phyloP scores from a whole-genome alignment of 1,140 invertebrate species.

The Cyrtorhinus lividipennis region DNA sequence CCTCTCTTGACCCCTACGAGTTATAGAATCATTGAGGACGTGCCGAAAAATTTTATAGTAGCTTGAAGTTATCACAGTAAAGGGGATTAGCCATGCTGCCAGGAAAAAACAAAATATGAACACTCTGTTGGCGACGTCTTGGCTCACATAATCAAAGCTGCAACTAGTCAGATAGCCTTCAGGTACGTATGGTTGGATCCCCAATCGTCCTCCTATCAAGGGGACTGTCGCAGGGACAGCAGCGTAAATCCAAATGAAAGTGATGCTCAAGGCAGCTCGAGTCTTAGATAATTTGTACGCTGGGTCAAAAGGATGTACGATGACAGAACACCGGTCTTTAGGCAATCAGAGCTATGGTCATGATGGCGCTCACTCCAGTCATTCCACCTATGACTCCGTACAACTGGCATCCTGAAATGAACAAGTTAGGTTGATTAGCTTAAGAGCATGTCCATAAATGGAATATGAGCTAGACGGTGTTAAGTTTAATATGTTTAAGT shows the following conservation, averaged over 20 bases:
- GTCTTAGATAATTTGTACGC: slow-evolving; percentile 39
- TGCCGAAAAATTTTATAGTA: slow-evolving; percentile 44
- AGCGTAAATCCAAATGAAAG: slow-evolving; percentile 55
- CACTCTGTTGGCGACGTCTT: slow-evolving; percentile 35
- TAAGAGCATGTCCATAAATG: too few relatives aligned
- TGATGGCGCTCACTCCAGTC: slow-evolving; percentile 53
- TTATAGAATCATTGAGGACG: slow-evolving; percentile 17
- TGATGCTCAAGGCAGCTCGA: slow-evolving; percentile 43
- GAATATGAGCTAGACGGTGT: too few relatives aligned
- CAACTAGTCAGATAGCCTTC: slow-evolving; percentile 66
- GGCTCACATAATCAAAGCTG: slow-evolving; percentile 62
- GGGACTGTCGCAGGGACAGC: slow-evolving; percentile 48
- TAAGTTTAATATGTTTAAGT: too few relatives aligned
- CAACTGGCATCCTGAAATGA: slow-evolving; percentile 44
- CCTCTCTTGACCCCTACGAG: slow-evolving; percentile 40
- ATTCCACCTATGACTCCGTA: slow-evolving; percentile 58
- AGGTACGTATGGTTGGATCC: slow-evolving; percentile 56
- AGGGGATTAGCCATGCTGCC: slow-evolving; percentile 50
- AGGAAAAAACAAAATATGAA: slow-evolving; percentile 53
- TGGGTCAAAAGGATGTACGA: slow-evolving; percentile 53
- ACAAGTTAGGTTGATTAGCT: neutral
- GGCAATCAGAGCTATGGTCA: slow-evolving; percentile 50
- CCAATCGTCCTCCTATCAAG: slow-evolving; percentile 41
- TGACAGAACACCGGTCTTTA: slow-evolving; percentile 53
- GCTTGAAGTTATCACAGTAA: slow-evolving; percentile 52